Conservation (phyloP, 2,888 invertebrate genomes). For the Doris montereyensis region DNA sequence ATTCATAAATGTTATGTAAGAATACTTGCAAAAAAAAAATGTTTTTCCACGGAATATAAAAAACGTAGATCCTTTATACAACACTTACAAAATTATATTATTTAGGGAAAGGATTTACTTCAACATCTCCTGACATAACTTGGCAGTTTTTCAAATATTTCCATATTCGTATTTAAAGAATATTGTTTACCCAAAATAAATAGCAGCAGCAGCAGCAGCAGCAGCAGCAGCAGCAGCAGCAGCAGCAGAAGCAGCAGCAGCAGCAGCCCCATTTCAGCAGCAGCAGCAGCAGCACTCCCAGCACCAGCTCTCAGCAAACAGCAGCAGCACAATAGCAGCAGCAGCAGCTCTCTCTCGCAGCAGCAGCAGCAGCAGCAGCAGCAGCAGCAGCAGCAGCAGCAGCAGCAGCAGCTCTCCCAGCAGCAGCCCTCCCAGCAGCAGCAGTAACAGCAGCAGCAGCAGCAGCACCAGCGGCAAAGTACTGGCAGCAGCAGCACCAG, state of each 20-base stretch:
- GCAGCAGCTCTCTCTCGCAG: background rate
- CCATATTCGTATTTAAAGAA: too few species aligned
- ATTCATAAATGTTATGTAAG: too few species aligned
- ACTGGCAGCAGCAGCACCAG: background rate
- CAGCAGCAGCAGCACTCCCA: conserved; percentile 13
- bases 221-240: conserved; percentile 8
- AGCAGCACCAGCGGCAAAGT: background rate
- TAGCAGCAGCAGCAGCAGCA: conserved; percentile 18
- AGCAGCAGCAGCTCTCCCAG: conserved; percentile 23
- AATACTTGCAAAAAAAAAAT: too few species aligned
- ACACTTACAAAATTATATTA: too few species aligned
- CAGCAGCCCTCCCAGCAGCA: conserved; percentile 11
- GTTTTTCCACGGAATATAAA: too few species aligned
- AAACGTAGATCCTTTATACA: too few species aligned
- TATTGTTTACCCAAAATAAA: too few species aligned
- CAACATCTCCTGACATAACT: too few species aligned
- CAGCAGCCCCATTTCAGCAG: conserved; percentile 1
- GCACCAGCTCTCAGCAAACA: background rate
- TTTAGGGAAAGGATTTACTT: too few species aligned
- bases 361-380: background rate
- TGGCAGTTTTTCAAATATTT: too few species aligned
- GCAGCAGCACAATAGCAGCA: conserved; percentile 6
- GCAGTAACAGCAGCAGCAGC: conserved; percentile 5
- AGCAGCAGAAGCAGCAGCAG: too few species aligned
- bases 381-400: background rate